These are phyloP conservation scores for Leptocoma aspasia DNA, from an alignment of 2,113 vertebrate genomes.

Conservation along the genomic window DNA sequence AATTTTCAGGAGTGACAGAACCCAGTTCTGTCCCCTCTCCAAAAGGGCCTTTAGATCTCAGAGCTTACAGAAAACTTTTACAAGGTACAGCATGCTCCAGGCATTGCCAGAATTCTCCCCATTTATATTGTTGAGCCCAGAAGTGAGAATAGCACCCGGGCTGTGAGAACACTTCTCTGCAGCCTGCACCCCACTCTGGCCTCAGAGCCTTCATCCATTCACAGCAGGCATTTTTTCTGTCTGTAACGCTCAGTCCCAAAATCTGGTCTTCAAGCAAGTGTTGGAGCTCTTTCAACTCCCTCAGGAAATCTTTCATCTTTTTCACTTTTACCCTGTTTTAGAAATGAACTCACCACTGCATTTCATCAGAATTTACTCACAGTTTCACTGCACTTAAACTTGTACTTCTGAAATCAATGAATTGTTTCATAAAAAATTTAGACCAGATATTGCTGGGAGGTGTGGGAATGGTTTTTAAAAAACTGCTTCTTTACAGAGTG, in stretches of 20 bases:
- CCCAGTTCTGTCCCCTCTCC: not conserved
- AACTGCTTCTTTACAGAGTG: not conserved
- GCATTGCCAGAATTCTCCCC: not conserved
- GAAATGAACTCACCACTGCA: not conserved
- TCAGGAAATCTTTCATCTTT: not conserved
- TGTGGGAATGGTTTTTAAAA: not conserved
- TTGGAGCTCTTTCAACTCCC: not conserved
- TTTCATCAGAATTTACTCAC: not conserved
- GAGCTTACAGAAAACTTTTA: not conserved
- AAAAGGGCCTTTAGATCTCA: not conserved
- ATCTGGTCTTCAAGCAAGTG: not conserved
- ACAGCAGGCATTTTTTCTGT: not conserved
- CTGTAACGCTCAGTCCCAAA: not conserved
- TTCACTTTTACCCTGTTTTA: not conserved
- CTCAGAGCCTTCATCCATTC: not conserved
- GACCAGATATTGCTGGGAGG: not conserved
- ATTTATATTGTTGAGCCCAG: not conserved
- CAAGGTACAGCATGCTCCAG: accelerated
- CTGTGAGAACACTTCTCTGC: not conserved
- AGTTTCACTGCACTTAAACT: not conserved
- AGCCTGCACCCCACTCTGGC: not conserved
- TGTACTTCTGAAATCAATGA: not conserved
- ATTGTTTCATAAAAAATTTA: not conserved
- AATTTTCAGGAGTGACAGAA: not conserved
- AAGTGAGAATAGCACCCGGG: not conserved